Base-by-base conservation (phyloP, 64 coral and sea anemone species). In the Montipora sp. region DNA sequence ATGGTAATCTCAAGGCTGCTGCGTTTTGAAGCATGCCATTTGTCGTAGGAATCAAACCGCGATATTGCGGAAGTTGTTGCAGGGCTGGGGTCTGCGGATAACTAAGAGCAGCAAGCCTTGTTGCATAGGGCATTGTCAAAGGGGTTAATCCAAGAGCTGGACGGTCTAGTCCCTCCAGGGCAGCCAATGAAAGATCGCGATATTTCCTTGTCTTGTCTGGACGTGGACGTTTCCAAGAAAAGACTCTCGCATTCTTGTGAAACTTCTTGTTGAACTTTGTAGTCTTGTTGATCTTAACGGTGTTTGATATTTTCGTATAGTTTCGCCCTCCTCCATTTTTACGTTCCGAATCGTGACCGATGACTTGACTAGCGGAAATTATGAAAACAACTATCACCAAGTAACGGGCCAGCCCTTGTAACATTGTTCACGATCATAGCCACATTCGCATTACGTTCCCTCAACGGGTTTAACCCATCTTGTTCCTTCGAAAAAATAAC, bases 1-100 rank as follows among this genome's bases (percentile, higher is more conserved):
- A 93, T 21, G 91, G 91, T 15, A 93, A 55, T 53, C 91, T 93
- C 11, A 87, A 20, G 1, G 74, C 83, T n/a, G 75, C 83, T 21
- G 80, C 66, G 65, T 80, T 93, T 88, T 60, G 83, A 49, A 93
- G 24, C 14, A 93, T 48, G 50, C 78, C 71, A 72, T 67, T 67
- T 18, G 74, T 87, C 22, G 75, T 45, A 6, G 83, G 91, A 9
- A 93, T 61, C 3, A 87, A 59, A 5, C 75, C 80, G 16, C 91
- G 27, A 49, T 79, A 73, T 71, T 93, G 91, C 44, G 73, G 19
- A 44, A 93, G 47, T 57, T 80, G 50, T 43, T 81, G 78, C 48
- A 91, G 88, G 43, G 83, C 45, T 14, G 91, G 83, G 22, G 91
- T 48, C 20, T 77, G 78, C 51, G 87, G 91, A 51, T 70, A 77